Conservation (phyloP, 2,113 vertebrate genomes). For the Prietella phreatophila region DNA sequence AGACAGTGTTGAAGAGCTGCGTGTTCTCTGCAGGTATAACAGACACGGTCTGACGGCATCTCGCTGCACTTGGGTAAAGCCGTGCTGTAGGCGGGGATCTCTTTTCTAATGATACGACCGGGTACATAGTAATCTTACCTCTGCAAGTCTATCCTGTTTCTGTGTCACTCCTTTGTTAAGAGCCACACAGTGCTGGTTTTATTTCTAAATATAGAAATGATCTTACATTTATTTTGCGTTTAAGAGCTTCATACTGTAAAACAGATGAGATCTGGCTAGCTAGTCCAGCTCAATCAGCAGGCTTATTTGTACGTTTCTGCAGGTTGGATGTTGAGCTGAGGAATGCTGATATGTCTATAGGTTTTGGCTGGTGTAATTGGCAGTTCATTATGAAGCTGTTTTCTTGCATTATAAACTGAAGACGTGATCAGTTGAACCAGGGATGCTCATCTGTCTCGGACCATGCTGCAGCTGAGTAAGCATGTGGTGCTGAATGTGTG, state of each 20-base stretch:
- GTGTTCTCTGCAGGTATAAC: slow-evolving; percentile 3
- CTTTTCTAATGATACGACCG: neutral
- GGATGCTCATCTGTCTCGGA: neutral
- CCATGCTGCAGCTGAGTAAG: neutral
- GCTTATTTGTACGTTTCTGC: neutral
- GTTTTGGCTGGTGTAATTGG: neutral
- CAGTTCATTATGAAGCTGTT: neutral
- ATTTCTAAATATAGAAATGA: neutral
- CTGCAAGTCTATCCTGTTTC: neutral
- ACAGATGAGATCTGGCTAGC: neutral
- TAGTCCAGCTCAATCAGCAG: neutral
- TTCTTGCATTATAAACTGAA: neutral
- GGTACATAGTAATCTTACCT: slow-evolving; percentile 3
- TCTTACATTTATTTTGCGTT: neutral
- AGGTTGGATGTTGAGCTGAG: neutral
- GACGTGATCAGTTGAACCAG: neutral
- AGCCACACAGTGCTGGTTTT: neutral
- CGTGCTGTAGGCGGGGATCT: neutral
- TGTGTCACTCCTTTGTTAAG: slow-evolving; percentile 3
- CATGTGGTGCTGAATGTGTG: neutral
- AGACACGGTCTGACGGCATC: slow-evolving; percentile 10
- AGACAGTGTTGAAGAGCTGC: slow-evolving; percentile 1
- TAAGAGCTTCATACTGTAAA: neutral
- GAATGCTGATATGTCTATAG: neutral
- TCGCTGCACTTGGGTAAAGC: neutral